Base-by-base conservation (phyloP, 2,888 invertebrate species). In the Eilema caniola region DNA sequence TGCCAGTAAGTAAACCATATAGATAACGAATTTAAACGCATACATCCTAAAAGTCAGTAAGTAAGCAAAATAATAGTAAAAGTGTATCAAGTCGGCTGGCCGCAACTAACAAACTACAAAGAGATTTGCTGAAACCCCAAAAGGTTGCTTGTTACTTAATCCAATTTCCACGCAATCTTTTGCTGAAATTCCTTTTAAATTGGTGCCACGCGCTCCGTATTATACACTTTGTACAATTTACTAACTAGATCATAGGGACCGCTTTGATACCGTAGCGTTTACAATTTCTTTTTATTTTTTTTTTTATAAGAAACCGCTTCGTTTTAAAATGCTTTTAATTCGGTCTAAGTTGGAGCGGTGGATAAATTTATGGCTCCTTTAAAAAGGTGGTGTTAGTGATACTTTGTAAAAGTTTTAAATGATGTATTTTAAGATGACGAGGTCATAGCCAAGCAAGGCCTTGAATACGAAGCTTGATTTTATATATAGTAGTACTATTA, bases 101-200 rank as follows among this genome's bases (percentile, higher is more conserved):
- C 73, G 77, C 73, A 74, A 78, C 80, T 80, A 79, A 82, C 81
- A 78, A 76, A 77, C 77, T 82, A 84, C 83, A 83, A 83, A 85
- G 85, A 85, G 87, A 88, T 89, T 88, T 84, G 77, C 83, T 83
- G 89, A 89, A 91, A 88, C 88, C 88, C 85, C 82, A 87, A 89
- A 90, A 89, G 86, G 83, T 89, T 86, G 78, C 81, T 82, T 82
- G 86, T 86, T 86, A 83, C 86, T 84, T 90, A 89, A 91, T 91
- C 87, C 88, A 89, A 89, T 91, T 90, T 80, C 81, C 75, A 74
- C 70, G 72, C 83, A 82, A 82, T 81, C 77, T 82, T 82, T 77
- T 72, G 77, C 74, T 79, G 75, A 82, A 80, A 81, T 76, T 88
- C 80, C 83, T 82, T 84, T 84, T 82, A 82, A 77, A 83, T 81